A percentile compares a stretch with the other conserved stretches of the same genome.
phyloP scores from a whole-genome alignment of 2,113 vertebrate genomes.

The Melanocharis versteri region DNA sequence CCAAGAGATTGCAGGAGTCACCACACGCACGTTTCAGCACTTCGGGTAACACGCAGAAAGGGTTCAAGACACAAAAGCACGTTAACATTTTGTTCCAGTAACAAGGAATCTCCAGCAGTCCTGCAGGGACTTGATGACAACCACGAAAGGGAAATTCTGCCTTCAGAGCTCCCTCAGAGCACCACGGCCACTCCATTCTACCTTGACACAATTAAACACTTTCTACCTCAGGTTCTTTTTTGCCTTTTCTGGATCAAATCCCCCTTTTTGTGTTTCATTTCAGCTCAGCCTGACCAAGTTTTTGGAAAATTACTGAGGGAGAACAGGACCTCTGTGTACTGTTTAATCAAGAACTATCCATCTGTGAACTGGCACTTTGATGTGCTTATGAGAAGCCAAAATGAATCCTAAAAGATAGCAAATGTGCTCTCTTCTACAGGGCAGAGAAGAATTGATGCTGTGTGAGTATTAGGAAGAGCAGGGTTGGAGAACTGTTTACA shows the following conservation, averaged over 20 bases:
- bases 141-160: background rate
- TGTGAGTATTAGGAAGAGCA: background rate
- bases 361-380: background rate
- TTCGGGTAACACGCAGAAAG: fast-evolving
- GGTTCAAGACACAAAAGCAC: fast-evolving
- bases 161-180: background rate
- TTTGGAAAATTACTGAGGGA: background rate
- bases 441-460: background rate
- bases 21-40: fast-evolving
- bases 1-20: background rate
- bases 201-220: background rate
- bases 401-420: background rate
- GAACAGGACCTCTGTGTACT: background rate
- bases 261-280: background rate
- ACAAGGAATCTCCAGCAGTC: background rate
- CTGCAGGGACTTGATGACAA: background rate
- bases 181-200: fast-evolving
- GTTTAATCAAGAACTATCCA: background rate
- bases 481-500: background rate
- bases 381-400: background rate
- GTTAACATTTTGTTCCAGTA: fast-evolving
- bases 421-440: background rate
- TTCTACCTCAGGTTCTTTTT: background rate
- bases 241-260: background rate
- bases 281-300: background rate